Percentiles rank a stretch among this genome's conserved stretches.
Evolutionary conservation across 2,113 vertebrate genomes (phyloP).

Genomic region (Cathartes aura): DNA sequence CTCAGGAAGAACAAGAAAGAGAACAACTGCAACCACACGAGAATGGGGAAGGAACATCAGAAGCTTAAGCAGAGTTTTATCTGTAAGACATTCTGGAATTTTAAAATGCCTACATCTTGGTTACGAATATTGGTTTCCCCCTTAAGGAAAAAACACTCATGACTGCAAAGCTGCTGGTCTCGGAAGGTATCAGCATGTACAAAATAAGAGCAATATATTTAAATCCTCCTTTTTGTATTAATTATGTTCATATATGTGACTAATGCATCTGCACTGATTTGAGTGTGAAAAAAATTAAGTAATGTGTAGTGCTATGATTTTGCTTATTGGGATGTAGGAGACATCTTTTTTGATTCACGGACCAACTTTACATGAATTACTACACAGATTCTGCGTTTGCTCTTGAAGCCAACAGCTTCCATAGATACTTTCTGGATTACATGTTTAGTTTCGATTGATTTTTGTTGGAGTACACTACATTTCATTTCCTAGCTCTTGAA

Average conservation of each 20-base stretch:
- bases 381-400: not conserved
- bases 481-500: conserved; percentile 14
- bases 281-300: not conserved
- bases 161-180: conserved; percentile 22
- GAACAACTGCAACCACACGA: conserved; percentile 95
- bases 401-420: conserved; percentile 6
- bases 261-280: conserved; percentile 31
- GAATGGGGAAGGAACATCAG: conserved; percentile 91
- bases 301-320: conserved; percentile 2
- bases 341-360: not conserved
- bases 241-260: not conserved
- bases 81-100: conserved; percentile 11
- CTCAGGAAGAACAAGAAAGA: conserved; percentile 93
- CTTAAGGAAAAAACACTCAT: not conserved
- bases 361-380: not conserved
- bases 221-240: not conserved
- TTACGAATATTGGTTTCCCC: not conserved
- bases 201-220: conserved; percentile 32
- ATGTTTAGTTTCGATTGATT: fast-evolving
- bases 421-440: not conserved
- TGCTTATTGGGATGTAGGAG: not conserved
- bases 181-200: not conserved
- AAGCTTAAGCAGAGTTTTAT: conserved; percentile 80
- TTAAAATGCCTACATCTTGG: not conserved
- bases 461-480: conserved; percentile 60